Percentiles rank a stretch among this genome's conserved stretches.
Evolutionary conservation across 2,113 vertebrate genomes (phyloP).

Genomic region (Melanostigma gelatinosum): DNA sequence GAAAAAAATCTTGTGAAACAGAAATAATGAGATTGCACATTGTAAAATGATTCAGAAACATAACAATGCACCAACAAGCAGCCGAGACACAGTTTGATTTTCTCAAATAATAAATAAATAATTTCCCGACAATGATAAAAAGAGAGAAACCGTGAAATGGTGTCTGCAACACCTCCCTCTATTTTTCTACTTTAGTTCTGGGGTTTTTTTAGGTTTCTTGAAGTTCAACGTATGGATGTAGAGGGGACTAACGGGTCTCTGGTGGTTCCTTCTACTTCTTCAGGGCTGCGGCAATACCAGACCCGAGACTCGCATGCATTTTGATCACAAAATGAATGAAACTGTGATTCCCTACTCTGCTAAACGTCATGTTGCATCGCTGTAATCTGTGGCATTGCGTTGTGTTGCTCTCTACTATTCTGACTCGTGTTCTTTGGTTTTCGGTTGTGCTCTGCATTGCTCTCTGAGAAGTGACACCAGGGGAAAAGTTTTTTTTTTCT

Average conservation of each 20-base stretch:
- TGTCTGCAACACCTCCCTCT: neutral
- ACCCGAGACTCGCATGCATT: neutral
- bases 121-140: neutral
- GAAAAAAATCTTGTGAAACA: conserved; percentile 13
- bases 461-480: neutral
- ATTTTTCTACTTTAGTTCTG: neutral
- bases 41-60: conserved; percentile 30
- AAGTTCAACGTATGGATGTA: neutral
- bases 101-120: no score
- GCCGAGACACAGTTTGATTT: conserved; percentile 8
- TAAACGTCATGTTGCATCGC: neutral
- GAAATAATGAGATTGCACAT: conserved; percentile 23
- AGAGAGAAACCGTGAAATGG: neutral
- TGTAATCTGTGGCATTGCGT: neutral
- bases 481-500: neutral
- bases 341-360: neutral
- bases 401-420: neutral
- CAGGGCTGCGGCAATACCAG: neutral
- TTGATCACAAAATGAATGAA: conserved; percentile 14
- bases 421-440: neutral
- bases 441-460: neutral
- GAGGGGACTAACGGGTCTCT: neutral
- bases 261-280: neutral
- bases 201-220: neutral
- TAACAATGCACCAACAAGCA: conserved; percentile 26